A percentile compares a stretch with the other conserved stretches of the same genome.
phyloP scores from a whole-genome alignment of 1,140 invertebrate species.

The Ceratoteleas bidentatus region DNA sequence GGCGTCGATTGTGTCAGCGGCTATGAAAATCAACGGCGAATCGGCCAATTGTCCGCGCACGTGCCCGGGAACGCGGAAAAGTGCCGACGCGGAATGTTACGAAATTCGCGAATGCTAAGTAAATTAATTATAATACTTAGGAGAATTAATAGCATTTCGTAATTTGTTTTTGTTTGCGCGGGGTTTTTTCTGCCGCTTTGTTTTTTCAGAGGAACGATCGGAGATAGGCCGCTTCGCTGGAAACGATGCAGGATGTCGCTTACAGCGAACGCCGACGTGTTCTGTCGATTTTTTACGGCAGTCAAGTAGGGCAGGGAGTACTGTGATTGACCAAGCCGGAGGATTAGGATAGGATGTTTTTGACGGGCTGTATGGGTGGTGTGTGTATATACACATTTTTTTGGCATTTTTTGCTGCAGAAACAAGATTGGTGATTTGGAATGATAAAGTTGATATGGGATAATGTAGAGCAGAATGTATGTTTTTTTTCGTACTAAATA shows the following conservation, averaged over 20 bases:
- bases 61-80: conserved; percentile 64
- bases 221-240: conserved; percentile 12
- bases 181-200: neutral
- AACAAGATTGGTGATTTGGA: too few species aligned
- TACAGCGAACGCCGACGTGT: too few species aligned
- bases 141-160: conserved; percentile 11
- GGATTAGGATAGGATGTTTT: too few species aligned
- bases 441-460: too few species aligned
- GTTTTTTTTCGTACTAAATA: too few species aligned
- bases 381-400: too few species aligned
- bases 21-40: conserved; percentile 56
- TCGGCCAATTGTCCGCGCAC: conserved; percentile 50
- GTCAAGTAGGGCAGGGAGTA: too few species aligned
- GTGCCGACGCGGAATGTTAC: neutral
- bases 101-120: neutral
- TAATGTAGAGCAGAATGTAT: too few species aligned
- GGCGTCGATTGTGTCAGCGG: conserved; percentile 61
- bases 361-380: too few species aligned
- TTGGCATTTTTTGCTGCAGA: too few species aligned
- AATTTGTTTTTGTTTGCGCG: conserved; percentile 35
- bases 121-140: conserved; percentile 24
- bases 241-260: conserved; percentile 7
- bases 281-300: too few species aligned
- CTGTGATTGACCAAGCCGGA: too few species aligned
- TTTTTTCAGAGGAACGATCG: conserved; percentile 7